Base-by-base conservation (phyloP, 1,140 invertebrate genomes). In the Drosophila bocki region DNA sequence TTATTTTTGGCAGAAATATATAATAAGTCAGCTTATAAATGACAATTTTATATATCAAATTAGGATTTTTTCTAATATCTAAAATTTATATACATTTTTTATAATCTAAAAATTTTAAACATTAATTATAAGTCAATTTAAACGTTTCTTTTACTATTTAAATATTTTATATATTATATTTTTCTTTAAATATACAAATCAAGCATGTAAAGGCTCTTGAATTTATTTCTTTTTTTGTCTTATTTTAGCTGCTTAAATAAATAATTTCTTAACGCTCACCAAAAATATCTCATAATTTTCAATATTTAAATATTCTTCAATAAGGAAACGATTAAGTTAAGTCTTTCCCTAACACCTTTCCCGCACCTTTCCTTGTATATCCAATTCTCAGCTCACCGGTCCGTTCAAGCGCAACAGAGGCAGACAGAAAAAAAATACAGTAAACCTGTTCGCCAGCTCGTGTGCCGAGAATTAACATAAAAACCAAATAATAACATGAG, bases 281-380 rank as follows among this genome's bases (percentile, higher is more conserved):
- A 47, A 63, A 51, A 64, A 79, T 59, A 59, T 22, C 22, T 42
- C 56, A 60, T 56, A 51, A 33, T 58, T 60, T 26, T 8, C 54
- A 65, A 74, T 71, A 54, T 79, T 54, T 50, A 35, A 68, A 50
- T 22, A 37, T 50, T 29, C 39, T 51, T 51, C 41, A 15, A 86
- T 83, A 88, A 86, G 83, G 83, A 86, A 86, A 39, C 57, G 58
- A 69, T 87, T 67, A 45, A 65, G 56, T 37, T 45, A 29, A 68
- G 44, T 22, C 33, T 71, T 19, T 41, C n/a, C 37, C 9, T 47
- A 13, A 22, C 13, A 39, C n/a, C 59, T 37, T 51, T 50, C 12
- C 15, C 13, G 7, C 64, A 39, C 13, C 56, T 37, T 50, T 41
- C 50, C 35, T 22, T 22, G 17, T 29, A 33, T 35, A 22, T 44